A percentile compares a stretch with the other conserved stretches of the same genome.
phyloP scores from a whole-genome alignment of 2,888 invertebrate genomes.

The Cheilosia vernalis region DNA sequence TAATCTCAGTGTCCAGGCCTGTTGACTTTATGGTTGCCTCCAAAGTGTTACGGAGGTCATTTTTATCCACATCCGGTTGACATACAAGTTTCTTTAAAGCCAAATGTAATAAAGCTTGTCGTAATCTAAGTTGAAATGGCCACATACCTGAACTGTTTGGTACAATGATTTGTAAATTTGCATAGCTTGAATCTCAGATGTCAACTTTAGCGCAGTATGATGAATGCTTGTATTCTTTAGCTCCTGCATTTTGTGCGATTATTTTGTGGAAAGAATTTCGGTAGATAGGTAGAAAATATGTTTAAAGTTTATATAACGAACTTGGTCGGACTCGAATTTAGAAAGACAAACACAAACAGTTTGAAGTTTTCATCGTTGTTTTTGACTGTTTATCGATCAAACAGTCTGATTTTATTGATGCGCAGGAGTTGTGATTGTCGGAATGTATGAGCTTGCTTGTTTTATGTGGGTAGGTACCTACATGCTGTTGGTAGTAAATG shows the following conservation, averaged over 20 bases:
- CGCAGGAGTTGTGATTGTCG: conserved; percentile 54
- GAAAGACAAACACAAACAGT: not conserved
- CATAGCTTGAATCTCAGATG: conserved; percentile 91
- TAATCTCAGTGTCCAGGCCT: conserved; percentile 91
- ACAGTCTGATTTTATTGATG: conserved; percentile 40
- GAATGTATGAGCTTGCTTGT: conserved; percentile 39
- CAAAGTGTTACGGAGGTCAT: conserved; percentile 91
- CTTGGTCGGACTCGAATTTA: not conserved
- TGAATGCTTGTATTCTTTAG: conserved; percentile 85
- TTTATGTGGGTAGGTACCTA: conserved; percentile 5
- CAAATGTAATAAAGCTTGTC: not conserved
- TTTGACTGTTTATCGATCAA: conserved; percentile 61
- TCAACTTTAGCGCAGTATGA: conserved; percentile 90
- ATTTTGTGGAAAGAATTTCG: conserved; percentile 7
- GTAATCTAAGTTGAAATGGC: not conserved
- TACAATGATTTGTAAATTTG: conserved; percentile 90
- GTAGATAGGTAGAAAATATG: not conserved
- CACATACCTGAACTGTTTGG: conserved; percentile 90
- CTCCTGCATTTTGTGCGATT: conserved; percentile 81
- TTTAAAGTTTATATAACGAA: not conserved
- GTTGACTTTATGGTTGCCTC: conserved; percentile 90
- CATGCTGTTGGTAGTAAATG: not conserved
- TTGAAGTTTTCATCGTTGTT: not conserved
- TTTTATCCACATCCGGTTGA: conserved; percentile 89
- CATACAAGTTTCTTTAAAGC: conserved; percentile 89